phyloP scores from a whole-genome alignment of 2,797 vertebrate species.

The Sebastes cheni region DNA sequence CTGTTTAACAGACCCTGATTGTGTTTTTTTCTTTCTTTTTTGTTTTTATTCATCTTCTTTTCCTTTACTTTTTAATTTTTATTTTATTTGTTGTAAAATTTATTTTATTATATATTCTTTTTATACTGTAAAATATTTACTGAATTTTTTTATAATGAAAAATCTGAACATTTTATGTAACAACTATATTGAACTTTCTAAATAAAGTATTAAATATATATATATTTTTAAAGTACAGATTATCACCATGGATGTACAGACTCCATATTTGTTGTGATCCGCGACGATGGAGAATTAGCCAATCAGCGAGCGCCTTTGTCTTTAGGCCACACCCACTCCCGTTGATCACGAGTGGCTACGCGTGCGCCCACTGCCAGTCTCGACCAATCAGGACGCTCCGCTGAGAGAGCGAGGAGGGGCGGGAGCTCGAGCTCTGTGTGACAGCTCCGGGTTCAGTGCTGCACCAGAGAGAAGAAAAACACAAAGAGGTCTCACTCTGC shows the following conservation, averaged over 20 bases:
- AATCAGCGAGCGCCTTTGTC: constrained; percentile 22
- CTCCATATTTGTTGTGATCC: constrained; percentile 58
- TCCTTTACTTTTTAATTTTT: no score
- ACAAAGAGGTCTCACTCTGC: constrained; percentile 47
- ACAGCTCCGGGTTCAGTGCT: constrained; percentile 52
- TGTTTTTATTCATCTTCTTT: no score
- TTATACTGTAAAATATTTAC: no score
- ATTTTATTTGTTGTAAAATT: no score
- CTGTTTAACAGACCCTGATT: no score
- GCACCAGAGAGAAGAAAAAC: constrained; percentile 40
- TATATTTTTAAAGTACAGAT: no score
- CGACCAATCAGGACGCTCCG: constrained; percentile 63
- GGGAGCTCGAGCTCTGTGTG: constrained; percentile 37
- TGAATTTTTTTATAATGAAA: no score
- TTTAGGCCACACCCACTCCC: constrained; percentile 7
- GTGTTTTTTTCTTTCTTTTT: no score
- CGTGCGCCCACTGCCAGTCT: constrained; percentile 39
- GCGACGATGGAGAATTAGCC: constrained; percentile 21
- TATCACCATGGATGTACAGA: not conserved
- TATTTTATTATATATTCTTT: no score
- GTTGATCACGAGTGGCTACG: constrained; percentile 67
- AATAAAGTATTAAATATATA: no score
- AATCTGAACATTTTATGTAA: no score
- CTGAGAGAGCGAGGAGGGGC: constrained; percentile 42
- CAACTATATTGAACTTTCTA: no score